Percentiles rank a stretch among this genome's conserved stretches.
Evolutionary conservation across 2,113 vertebrate species (phyloP).

Genomic region (Elephas maximus): DNA sequence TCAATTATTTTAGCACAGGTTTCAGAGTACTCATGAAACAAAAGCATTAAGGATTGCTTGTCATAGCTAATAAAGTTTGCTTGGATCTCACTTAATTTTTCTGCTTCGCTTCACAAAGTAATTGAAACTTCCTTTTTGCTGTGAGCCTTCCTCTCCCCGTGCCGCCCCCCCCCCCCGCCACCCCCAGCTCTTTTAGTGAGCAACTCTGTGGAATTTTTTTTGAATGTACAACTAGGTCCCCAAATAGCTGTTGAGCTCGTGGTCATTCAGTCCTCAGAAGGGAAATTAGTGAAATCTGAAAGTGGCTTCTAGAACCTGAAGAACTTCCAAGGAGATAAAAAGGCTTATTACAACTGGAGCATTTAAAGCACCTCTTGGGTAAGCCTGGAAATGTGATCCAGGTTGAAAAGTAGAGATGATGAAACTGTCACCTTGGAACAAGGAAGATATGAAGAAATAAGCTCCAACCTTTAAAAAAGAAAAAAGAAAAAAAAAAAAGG

Average conservation of each 20-base stretch:
- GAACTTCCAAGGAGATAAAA: slow-evolving; percentile 70
- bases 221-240: slow-evolving; percentile 70
- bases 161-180: rapidly evolving
- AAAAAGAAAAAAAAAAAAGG: background rate
- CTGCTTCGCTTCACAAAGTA: slow-evolving; percentile 92
- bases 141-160: background rate
- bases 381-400: slow-evolving; percentile 75
- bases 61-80: slow-evolving; percentile 91
- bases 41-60: slow-evolving; percentile 88
- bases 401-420: slow-evolving; percentile 58
- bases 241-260: slow-evolving; percentile 32
- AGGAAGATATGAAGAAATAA: slow-evolving; percentile 16
- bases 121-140: slow-evolving; percentile 92
- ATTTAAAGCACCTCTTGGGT: slow-evolving; percentile 71
- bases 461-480: background rate
- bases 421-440: slow-evolving; percentile 19
- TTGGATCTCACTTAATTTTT: slow-evolving; percentile 91
- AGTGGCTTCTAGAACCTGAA: slow-evolving; percentile 77
- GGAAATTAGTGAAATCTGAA: slow-evolving; percentile 79
- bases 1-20: slow-evolving; percentile 74
- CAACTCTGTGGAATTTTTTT: slow-evolving; percentile 86
- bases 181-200: slow-evolving; percentile 85
- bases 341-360: slow-evolving; percentile 26
- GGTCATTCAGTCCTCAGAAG: slow-evolving; percentile 78
- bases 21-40: slow-evolving; percentile 78